Evolutionary conservation across 1,140 invertebrate genomes (phyloP).

Genomic region (Sitobion miscanthi): DNA sequence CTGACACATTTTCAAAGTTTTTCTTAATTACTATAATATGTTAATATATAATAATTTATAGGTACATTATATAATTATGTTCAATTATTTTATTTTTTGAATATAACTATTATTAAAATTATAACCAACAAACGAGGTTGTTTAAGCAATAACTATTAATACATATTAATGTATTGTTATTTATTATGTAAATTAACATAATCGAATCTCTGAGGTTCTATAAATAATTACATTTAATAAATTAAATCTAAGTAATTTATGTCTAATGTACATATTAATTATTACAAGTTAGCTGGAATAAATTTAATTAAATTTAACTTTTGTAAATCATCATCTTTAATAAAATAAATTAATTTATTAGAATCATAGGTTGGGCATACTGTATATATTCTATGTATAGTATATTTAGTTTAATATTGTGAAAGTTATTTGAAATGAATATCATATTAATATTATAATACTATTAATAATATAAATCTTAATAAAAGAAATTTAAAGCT

Average conservation of each 20-base stretch:
- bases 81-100: background rate
- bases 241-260: background rate
- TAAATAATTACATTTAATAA: background rate
- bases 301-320: conserved; percentile 8
- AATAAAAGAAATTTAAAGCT: background rate
- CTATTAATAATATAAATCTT: background rate
- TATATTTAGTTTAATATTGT: background rate
- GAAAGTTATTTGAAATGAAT: background rate
- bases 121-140: background rate
- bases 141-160: background rate
- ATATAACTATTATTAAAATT: background rate
- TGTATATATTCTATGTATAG: too few relatives aligned
- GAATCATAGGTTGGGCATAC: background rate
- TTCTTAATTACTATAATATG: background rate
- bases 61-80: background rate
- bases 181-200: conserved; percentile 29
- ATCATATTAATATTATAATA: background rate
- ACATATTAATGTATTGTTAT: conserved; percentile 16
- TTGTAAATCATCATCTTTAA: background rate
- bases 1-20: background rate
- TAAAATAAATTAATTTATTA: background rate
- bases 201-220: background rate
- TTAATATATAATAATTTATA: background rate
- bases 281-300: background rate
- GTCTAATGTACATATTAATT: background rate